phyloP scores from a whole-genome alignment of 2,113 vertebrate species.

The Dermatemys mawii region DNA sequence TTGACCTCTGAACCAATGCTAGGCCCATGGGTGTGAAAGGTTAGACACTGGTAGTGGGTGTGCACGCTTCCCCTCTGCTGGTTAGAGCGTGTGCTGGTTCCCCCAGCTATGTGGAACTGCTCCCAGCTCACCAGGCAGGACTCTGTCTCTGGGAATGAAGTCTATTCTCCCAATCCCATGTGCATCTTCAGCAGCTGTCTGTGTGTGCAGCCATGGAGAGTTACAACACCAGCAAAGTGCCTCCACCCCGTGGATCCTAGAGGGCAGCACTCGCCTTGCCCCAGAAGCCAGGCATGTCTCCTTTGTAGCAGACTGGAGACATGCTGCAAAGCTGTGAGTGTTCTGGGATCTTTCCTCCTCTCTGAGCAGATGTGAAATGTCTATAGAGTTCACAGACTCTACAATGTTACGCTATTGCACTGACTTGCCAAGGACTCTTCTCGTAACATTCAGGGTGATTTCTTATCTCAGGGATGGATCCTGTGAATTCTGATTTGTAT shows the following conservation, averaged over 20 bases:
- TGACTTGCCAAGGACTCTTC: not conserved
- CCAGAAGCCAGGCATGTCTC: not conserved
- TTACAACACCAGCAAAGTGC: not conserved
- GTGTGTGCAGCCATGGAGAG: not conserved
- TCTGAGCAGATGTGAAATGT: not conserved
- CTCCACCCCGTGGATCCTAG: not conserved
- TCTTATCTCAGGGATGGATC: not conserved
- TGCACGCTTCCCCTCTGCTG: not conserved
- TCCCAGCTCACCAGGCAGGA: not conserved
- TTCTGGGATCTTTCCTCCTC: slow-evolving; percentile 56
- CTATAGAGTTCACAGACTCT: slow-evolving; percentile 40
- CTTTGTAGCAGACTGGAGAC: not conserved
- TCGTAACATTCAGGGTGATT: not conserved
- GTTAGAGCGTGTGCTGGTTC: not conserved
- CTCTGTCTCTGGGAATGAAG: not conserved
- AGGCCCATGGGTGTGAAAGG: not conserved
- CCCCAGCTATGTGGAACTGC: not conserved
- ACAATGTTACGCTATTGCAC: not conserved
- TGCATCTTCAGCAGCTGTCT: not conserved
- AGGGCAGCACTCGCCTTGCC: no score
- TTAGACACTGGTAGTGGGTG: not conserved
- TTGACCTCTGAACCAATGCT: not conserved
- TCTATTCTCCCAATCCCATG: not conserved
- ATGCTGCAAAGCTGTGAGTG: not conserved
- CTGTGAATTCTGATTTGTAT: not conserved